Conservation (phyloP, 2,888 invertebrate species). For the Cantharis flavilabris region DNA sequence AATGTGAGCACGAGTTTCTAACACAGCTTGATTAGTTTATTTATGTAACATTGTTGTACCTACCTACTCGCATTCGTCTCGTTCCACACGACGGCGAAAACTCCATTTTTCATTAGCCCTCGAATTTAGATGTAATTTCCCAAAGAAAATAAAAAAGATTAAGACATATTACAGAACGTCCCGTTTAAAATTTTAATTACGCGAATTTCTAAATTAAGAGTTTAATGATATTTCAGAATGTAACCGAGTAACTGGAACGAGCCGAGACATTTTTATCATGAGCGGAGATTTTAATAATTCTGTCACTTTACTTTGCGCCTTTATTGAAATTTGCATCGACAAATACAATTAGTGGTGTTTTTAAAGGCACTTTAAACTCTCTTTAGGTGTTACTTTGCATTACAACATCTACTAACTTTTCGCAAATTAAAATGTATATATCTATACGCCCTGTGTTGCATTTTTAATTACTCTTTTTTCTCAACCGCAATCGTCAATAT, state of each 20-base stretch:
- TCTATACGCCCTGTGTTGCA: not conserved
- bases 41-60: slow-evolving; percentile 29
- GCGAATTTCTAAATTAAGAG: slow-evolving; percentile 33
- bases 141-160: not conserved
- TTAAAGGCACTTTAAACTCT: slow-evolving; percentile 28
- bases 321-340: slow-evolving; percentile 33
- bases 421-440: not conserved
- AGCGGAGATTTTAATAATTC: slow-evolving; percentile 29
- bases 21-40: slow-evolving; percentile 39
- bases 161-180: slow-evolving; percentile 14
- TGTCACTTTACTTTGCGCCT: slow-evolving; percentile 28
- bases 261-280: slow-evolving; percentile 25
- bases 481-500: not conserved
- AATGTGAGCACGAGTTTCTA: slow-evolving; percentile 35
- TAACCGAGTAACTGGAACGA: slow-evolving; percentile 24
- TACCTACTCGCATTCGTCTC: slow-evolving; percentile 8
- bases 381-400: slow-evolving; percentile 27
- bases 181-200: slow-evolving; percentile 35
- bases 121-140: slow-evolving; percentile 20
- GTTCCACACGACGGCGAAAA: not conserved
- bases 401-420: slow-evolving; percentile 16
- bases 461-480: not conserved
- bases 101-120: not conserved
- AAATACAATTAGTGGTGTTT: slow-evolving; percentile 32
- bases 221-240: slow-evolving; percentile 33